Conservation (phyloP, 2,797 vertebrate genomes). For the Anguilla megastoma region DNA sequence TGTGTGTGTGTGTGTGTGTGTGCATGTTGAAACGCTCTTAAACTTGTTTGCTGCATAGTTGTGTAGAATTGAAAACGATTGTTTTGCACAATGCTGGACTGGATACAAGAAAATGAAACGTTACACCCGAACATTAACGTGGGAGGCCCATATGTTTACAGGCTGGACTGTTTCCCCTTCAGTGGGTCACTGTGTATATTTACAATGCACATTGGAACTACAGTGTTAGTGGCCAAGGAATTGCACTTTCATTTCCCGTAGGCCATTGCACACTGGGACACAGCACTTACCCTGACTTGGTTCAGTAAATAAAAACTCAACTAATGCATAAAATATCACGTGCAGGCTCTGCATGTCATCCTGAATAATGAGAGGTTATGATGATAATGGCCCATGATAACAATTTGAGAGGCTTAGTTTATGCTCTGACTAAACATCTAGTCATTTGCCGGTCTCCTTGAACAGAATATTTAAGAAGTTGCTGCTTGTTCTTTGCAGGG, state of each 20-base stretch:
- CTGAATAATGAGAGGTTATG: neutral
- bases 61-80: neutral
- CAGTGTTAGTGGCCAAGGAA: neutral
- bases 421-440: neutral
- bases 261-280: neutral
- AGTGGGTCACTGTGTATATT: neutral
- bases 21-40: conserved; percentile 24
- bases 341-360: neutral
- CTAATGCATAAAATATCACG: neutral
- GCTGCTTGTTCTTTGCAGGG: neutral
- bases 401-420: neutral
- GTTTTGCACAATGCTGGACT: neutral
- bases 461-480: neutral
- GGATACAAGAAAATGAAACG: neutral
- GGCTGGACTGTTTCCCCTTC: neutral
- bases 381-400: neutral
- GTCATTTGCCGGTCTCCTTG: neutral
- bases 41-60: neutral
- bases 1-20: conserved; percentile 38
- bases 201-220: neutral
- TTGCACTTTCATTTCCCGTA: neutral
- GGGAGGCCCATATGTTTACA: neutral
- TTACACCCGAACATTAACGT: neutral
- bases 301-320: neutral
- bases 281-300: neutral